Base-by-base conservation (phyloP, 2,888 invertebrate genomes). In the Fabriciana adippe region DNA sequence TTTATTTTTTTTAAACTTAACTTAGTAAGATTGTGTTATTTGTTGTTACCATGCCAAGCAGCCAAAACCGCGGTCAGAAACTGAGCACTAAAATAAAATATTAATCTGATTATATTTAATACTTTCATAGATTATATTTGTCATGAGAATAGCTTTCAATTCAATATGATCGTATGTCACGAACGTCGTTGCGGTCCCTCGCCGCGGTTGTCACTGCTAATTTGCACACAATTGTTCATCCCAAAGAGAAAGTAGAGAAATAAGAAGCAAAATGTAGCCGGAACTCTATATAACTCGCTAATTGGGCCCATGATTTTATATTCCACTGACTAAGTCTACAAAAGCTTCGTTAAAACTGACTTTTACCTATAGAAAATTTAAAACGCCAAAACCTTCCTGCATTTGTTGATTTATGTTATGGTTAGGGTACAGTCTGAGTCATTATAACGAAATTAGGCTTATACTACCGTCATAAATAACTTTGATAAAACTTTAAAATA, bases 211-310 rank as follows among this genome's bases (percentile, higher is more conserved):
- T 88, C 90, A 84, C 83, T 81, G 87, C 88, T 89, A 89, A 90
- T 91, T 91, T 89, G 87, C 90, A 85, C 86, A 86, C 89, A 89
- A 90, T 91, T 89, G 89, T 90, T 89, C 88, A 90, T 88, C 83
- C 80, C 79, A 75, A 75, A 81, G 81, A 81, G 82, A 86, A 87
- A 88, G 86, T 86, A 88, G 81, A 86, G 84, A 86, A 87, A 90
- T 86, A 86, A 86, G 85, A 86, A 81, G 82, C 82, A 82, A 85
- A 86, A 85, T 84, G 81, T 84, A 86, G 80, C 79, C 80, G 77
- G 74, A 78, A 81, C 79, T 86, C 83, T 81, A 86, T 85, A 81
- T 84, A 84, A 82, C 82, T 84, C 82, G 77, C 84, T 88, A 89
- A 89, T 89, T 88, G 87, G 76, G 68, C 72, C 71, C 71, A 68